Evolutionary conservation across 1,140 invertebrate genomes (phyloP), one percentile per base, ranked within the genome.

Genomic region (Stenopsyche tienmushanensis): DNA sequence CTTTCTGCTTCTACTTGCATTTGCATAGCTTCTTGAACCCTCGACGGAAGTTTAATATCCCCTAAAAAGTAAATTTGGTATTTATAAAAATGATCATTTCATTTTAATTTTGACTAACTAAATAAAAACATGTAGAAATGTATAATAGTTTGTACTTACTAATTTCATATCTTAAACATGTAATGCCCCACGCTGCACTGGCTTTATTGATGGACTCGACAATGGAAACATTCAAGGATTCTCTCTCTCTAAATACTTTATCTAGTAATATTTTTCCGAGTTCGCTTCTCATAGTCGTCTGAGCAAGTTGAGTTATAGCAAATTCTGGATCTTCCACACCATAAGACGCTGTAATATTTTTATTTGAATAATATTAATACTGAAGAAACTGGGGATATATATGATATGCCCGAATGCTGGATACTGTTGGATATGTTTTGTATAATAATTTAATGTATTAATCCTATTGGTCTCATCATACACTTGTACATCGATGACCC

Each of bases 241-340:
- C 97, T 76, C 97, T 86, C 80, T 99, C 97, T 69, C 92, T 85
- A 74, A 99, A 99, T 0, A 99, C 94, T 76, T 93, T 96, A 75
- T 99, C 97, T 66, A 99, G 78, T n/a, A 90, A 87, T 76, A 99
- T 99, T 85, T 98, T 98, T 66, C 97, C 97, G 24, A 99, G 81
- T 78, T 99, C 97, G 3, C 97, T 98, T 77, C 92, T 89, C 97
- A 99, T 99, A 9, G 97, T 99, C 0, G 97, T 99, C 83, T 99
- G 97, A 0, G 97, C 97, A 41, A 99, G 81, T 78, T 99, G 97
- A 41, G 96, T 98, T 58, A 99, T 95, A 2, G 97, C 97, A 87
- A 98, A 99, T 80, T 99, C 97, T 15, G 97, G 94, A 83, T 99
- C 97, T 83, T 99, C 96, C 21, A 99, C 97, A 25, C 97, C 97